phyloP scores from a whole-genome alignment of 2,797 vertebrate genomes.

The Malurus leucopterus region DNA sequence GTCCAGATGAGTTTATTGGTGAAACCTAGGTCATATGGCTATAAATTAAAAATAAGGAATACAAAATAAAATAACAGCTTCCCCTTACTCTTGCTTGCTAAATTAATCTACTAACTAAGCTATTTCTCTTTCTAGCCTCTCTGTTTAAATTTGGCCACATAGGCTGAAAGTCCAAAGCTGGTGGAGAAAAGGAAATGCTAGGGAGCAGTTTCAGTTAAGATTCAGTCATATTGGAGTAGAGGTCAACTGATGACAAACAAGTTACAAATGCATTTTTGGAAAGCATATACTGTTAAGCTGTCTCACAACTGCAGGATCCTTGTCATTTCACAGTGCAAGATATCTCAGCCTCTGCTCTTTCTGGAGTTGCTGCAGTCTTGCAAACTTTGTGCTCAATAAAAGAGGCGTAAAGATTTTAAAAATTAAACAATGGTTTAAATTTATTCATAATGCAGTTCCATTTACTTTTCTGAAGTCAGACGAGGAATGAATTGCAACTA shows the following conservation, averaged over 20 bases:
- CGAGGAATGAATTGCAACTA: background rate
- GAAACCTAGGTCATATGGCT: background rate
- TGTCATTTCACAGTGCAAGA: background rate
- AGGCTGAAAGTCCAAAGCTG: background rate
- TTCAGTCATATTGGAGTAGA: background rate
- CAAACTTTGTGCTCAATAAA: background rate
- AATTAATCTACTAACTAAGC: constrained; percentile 20
- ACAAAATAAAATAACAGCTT: constrained; percentile 14
- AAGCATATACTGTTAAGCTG: background rate
- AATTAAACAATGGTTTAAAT: background rate
- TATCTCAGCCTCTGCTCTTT: background rate
- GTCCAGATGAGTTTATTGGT: constrained; percentile 1
- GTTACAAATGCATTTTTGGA: constrained; percentile 9
- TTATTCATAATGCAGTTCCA: background rate
- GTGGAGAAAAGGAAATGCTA: constrained; percentile 15
- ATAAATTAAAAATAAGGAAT: constrained; percentile 47
- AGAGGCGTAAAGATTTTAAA: background rate
- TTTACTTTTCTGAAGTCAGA: background rate
- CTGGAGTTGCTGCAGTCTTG: background rate
- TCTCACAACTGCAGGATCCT: background rate
- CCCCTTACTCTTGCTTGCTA: background rate
- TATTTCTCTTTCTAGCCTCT: constrained; percentile 8
- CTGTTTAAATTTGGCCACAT: constrained; percentile 1
- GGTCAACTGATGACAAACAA: background rate
- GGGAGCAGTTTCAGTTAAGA: background rate